Conservation (phyloP, 2,888 invertebrate genomes). For the Rhabditoides inermis region DNA sequence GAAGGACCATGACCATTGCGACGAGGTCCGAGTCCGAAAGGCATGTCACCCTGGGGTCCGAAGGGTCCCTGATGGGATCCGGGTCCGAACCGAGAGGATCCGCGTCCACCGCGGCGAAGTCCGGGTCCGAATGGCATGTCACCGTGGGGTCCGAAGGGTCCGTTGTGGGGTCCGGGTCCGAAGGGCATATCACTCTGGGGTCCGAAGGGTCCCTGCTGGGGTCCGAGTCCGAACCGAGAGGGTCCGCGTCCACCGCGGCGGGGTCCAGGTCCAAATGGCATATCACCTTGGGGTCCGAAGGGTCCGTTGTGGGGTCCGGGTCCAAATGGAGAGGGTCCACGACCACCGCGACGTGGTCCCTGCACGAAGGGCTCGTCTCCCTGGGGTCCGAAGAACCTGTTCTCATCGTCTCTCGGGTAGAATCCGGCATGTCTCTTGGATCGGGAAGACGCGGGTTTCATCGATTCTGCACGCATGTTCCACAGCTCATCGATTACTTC, state of each 20-base stretch:
- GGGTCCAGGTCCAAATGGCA: slow-evolving; percentile 2
- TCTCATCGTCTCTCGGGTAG: no score
- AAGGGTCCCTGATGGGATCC: neutral
- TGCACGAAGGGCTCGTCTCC: slow-evolving; percentile 1
- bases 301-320: slow-evolving; percentile 1
- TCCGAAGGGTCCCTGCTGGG: no score
- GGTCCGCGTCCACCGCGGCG: slow-evolving; percentile 11
- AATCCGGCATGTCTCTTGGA: no score
- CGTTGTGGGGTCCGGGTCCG: no score
- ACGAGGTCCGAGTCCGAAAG: neutral
- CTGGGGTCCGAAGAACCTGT: slow-evolving; percentile 1
- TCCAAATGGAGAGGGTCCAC: slow-evolving; percentile 1
- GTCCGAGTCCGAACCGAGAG: neutral
- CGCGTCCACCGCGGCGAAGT: no score
- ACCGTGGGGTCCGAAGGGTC: neutral
- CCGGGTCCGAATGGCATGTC: neutral
- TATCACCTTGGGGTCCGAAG: slow-evolving; percentile 3
- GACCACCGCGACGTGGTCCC: no score
- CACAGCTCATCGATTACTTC: slow-evolving; percentile 5
- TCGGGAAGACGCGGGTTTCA: no score
- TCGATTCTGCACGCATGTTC: no score
- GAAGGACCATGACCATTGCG: neutral
- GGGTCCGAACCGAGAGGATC: slow-evolving; percentile 4
- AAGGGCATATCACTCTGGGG: neutral
- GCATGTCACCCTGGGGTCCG: neutral